Evolutionary conservation across 1,140 invertebrate genomes (phyloP), one percentile per base, ranked within the genome.

Genomic region (Acyrthosiphon pisum): DNA sequence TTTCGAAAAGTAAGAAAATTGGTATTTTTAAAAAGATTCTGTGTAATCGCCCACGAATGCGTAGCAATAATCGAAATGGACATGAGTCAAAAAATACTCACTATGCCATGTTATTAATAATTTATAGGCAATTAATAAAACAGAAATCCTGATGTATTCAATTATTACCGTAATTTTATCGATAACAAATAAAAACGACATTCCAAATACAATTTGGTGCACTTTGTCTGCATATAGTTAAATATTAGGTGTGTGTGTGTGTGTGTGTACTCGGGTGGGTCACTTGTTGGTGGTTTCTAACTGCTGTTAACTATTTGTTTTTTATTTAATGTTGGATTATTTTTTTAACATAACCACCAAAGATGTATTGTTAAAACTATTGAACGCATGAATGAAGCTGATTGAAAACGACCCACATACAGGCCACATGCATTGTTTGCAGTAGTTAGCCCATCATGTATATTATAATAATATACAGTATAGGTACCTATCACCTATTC

Each of bases 341-440:
- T 76, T 91, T 90, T 91, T 48, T 23, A 35, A 91, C 68, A 48
- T 44, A 81, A 50, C 84, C 26, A 84, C 76, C 35, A 83, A 83
- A 83, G 41, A 92, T 30, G 76, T 41, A 84, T 92, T 92, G 91
- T 92, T 84, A 92, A 48, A 50, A 50, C 91, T 92, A 84, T 92
- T 84, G 68, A 92, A 92, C 91, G 91, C 91, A 92, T 84, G 91
- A 92, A 92, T 92, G 91, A 92, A 92, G 91, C 46, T 53, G 68
- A 92, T 92, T 84, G 91, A 84, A 92, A 91, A 91, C 90, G 90
- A 91, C 90, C 90, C 90, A 91, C 90, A 83, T 76, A 76, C 60
- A n/a, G n/a, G 1, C 76, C 90, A 83, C 90, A 83, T 81, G 90
- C 22, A 91, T 91, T 91, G 90, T 91, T 91, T 81, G 68, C 44